Conservation (phyloP, 2,113 vertebrate genomes). For the Lutjanus erythropterus region DNA sequence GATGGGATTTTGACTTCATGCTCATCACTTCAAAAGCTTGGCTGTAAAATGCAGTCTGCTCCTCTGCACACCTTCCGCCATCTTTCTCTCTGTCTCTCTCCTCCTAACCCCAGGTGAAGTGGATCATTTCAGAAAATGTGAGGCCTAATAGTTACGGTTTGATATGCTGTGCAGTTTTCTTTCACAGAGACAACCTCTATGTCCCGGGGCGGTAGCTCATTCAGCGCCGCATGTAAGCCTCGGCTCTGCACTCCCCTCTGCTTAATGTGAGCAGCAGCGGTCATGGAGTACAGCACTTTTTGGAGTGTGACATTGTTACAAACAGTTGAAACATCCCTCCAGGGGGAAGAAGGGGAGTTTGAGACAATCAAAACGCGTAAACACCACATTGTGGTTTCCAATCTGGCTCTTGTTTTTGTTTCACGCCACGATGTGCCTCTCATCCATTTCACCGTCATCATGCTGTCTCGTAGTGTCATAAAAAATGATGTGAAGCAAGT, state of each 20-base stretch:
- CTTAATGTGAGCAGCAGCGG: constrained; percentile 33
- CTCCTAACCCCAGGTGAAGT: constrained; percentile 54
- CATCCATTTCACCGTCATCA: not conserved
- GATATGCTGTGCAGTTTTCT: constrained; percentile 52
- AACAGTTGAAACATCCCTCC: constrained; percentile 12
- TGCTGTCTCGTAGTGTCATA: constrained; percentile 11
- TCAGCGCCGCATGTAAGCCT: constrained; percentile 29
- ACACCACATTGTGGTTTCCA: constrained; percentile 3
- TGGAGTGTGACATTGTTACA: constrained; percentile 37
- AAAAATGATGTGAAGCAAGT: constrained; percentile 29
- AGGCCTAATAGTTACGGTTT: constrained; percentile 50
- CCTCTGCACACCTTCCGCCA: constrained; percentile 25
- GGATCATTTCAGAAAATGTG: constrained; percentile 53
- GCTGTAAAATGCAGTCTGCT: constrained; percentile 39
- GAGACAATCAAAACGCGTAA: constrained; percentile 18
- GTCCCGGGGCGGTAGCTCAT: constrained; percentile 28
- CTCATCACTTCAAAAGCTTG: constrained; percentile 53
- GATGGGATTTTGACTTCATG: constrained; percentile 46
- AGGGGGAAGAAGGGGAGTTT: not conserved
- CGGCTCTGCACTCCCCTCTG: not conserved
- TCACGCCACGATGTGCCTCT: not conserved
- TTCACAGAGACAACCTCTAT: constrained; percentile 42
- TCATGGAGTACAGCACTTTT: constrained; percentile 18
- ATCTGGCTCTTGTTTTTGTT: constrained; percentile 18
- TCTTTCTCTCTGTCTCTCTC: constrained; percentile 45